Evolutionary conservation across 2,797 vertebrate species (phyloP).

Genomic region (Sebastes vulpes): DNA sequence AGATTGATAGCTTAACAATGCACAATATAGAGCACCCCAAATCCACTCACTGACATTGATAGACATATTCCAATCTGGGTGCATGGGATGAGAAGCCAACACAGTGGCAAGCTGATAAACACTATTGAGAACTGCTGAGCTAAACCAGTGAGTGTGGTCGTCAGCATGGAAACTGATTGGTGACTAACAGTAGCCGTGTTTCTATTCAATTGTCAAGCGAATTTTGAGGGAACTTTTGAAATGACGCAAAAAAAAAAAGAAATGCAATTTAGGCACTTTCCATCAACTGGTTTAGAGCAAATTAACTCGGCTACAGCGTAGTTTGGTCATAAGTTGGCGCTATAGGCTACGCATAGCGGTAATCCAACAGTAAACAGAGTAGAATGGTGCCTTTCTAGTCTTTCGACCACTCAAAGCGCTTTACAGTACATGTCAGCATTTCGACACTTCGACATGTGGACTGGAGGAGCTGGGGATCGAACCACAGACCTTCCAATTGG

Average conservation of each 20-base stretch:
- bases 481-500: too few relatives aligned
- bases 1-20: slow-evolving; percentile 63
- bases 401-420: too few relatives aligned
- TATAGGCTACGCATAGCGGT: too few relatives aligned
- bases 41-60: slow-evolving; percentile 8
- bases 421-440: too few relatives aligned
- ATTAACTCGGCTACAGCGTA: neutral
- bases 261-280: neutral
- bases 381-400: too few relatives aligned
- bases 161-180: slow-evolving; percentile 4
- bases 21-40: slow-evolving; percentile 12
- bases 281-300: neutral
- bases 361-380: too few relatives aligned
- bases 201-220: neutral
- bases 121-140: slow-evolving; percentile 8
- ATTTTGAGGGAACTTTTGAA: neutral
- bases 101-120: slow-evolving; percentile 7
- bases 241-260: neutral
- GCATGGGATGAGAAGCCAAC: slow-evolving; percentile 9
- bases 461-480: too few relatives aligned
- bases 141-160: neutral
- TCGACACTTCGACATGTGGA: too few relatives aligned
- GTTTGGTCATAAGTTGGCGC: neutral
- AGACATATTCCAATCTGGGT: slow-evolving; percentile 6
- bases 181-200: neutral